These are phyloP conservation scores for Steinernema hermaphroditum DNA, from an alignment of 2,888 invertebrate genomes.

Conservation along the genomic window DNA sequence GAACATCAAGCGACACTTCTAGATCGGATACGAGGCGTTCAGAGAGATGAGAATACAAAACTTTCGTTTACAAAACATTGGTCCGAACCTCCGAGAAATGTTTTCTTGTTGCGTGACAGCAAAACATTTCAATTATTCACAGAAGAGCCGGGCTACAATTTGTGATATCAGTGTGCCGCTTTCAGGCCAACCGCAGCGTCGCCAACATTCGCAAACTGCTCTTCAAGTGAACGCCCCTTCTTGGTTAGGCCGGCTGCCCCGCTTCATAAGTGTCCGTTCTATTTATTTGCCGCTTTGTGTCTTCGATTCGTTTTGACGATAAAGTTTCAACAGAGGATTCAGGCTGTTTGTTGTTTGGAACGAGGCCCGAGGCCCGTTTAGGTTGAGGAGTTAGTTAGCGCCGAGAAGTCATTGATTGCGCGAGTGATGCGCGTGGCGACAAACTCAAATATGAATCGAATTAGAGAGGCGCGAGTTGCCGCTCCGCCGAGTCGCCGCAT, in stretches of 20 bases:
- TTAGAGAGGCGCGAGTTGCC: background rate
- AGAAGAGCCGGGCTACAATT: background rate
- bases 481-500: background rate
- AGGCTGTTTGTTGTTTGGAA: background rate
- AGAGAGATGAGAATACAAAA: too few relatives aligned
- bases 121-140: background rate
- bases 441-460: constrained; percentile 22
- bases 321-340: background rate
- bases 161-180: constrained; percentile 22
- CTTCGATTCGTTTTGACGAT: too few relatives aligned
- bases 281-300: too few relatives aligned
- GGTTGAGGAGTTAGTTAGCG: constrained; percentile 5
- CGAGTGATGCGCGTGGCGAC: constrained; percentile 24
- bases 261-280: too few relatives aligned
- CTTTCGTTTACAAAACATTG: too few relatives aligned
- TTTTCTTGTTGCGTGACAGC: background rate
- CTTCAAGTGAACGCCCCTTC: constrained; percentile 47
- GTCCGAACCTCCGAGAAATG: too few relatives aligned
- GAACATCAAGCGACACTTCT: too few relatives aligned
- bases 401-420: constrained; percentile 16
- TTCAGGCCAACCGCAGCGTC: constrained; percentile 56
- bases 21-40: too few relatives aligned
- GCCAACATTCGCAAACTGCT: constrained; percentile 63
- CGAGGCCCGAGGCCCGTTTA: background rate
- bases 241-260: too few relatives aligned